These are phyloP conservation scores for Drosophila arizonae DNA, from an alignment of 1,140 invertebrate species.

Conservation along the genomic window DNA sequence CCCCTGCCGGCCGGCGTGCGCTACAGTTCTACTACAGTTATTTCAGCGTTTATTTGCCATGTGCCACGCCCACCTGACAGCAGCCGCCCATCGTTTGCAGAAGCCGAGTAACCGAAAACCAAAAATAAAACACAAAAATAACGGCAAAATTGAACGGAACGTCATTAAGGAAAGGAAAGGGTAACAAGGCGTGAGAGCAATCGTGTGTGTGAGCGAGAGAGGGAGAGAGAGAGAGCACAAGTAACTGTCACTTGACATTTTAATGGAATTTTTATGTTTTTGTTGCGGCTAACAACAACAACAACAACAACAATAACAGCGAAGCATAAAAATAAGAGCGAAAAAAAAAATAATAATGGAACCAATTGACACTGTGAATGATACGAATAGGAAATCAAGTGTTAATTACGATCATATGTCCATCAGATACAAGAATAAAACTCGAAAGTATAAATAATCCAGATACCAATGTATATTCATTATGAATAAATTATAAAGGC, in stretches of 20 bases:
- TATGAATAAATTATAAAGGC: too few relatives aligned
- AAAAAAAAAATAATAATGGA: conserved; percentile 2
- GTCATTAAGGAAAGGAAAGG: conserved; percentile 19
- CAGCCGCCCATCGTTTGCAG: not conserved
- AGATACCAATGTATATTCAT: too few relatives aligned
- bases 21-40: conserved; percentile 36
- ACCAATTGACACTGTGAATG: conserved; percentile 5
- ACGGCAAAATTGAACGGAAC: conserved; percentile 18
- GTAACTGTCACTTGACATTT: conserved; percentile 67
- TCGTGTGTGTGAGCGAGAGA: not conserved
- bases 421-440: not conserved
- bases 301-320: conserved; percentile 10
- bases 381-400: conserved; percentile 12
- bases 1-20: conserved; percentile 34
- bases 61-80: conserved; percentile 22
- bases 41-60: not conserved
- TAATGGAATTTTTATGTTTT: conserved; percentile 74
- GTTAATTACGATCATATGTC: conserved; percentile 23
- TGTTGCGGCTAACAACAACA: conserved; percentile 22
- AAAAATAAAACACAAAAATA: conserved; percentile 7
- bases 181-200: not conserved
- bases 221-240: conserved; percentile 10
- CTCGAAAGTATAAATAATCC: not conserved
- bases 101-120: conserved; percentile 8
- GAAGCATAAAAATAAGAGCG: conserved; percentile 1